A percentile compares a stretch with the other conserved stretches of the same genome.
phyloP scores from a whole-genome alignment of 2,113 vertebrate genomes.

The Macroglossus sobrinus region DNA sequence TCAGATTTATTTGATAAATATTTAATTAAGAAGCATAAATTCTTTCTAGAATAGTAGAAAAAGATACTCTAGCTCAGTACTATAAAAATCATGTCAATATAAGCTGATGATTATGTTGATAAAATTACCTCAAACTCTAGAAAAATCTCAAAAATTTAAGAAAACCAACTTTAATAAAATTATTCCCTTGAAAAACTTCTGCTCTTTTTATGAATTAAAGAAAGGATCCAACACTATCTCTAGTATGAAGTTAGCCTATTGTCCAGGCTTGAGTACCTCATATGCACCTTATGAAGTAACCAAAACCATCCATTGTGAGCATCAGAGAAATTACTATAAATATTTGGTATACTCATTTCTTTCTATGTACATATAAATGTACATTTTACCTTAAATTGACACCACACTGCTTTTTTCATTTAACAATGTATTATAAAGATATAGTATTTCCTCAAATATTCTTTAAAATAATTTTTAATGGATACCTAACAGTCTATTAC shows the following conservation, averaged over 20 bases:
- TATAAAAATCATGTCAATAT: not conserved
- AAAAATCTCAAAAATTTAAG: conserved; percentile 1
- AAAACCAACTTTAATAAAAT: not conserved
- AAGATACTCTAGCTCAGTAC: not conserved
- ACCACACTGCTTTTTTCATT: not conserved
- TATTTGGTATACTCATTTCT: not conserved
- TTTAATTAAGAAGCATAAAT: not conserved
- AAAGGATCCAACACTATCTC: not conserved
- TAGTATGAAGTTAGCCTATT: not conserved
- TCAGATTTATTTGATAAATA: not conserved
- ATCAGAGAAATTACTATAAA: not conserved
- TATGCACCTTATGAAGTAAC: not conserved
- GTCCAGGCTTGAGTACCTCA: not conserved
- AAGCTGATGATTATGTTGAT: not conserved
- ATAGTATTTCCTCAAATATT: not conserved
- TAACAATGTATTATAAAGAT: not conserved
- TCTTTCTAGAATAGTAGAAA: not conserved
- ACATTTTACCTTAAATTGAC: not conserved
- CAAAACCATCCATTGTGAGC: not conserved
- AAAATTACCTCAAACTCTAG: not conserved
- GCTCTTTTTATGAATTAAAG: not conserved
- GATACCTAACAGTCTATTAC: not conserved
- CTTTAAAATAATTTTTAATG: conserved; percentile 26
- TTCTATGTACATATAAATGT: not conserved
- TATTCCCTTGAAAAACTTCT: not conserved